These are phyloP conservation scores for Cerastis leucographa DNA, from an alignment of 2,888 invertebrate species.

Conservation along the genomic window DNA sequence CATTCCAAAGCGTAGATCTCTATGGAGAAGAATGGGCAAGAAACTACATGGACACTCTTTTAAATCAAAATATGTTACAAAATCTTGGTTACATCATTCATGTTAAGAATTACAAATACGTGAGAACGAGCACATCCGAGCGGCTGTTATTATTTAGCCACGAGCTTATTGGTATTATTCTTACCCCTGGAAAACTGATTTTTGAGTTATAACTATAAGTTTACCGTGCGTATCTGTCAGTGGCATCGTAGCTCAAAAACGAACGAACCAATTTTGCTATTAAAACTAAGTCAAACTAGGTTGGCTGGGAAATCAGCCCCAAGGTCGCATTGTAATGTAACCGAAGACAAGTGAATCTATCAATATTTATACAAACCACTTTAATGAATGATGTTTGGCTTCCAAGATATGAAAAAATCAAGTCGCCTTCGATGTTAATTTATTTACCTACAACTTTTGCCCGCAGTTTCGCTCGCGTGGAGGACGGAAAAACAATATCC, in stretches of 20 bases:
- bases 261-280: background rate
- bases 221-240: background rate
- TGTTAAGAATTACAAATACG: too few relatives aligned
- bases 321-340: background rate
- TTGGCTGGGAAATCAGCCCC: background rate
- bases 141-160: too few relatives aligned
- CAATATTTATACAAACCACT: constrained; percentile 22
- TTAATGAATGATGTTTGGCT: constrained; percentile 8
- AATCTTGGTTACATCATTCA: too few relatives aligned
- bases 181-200: background rate
- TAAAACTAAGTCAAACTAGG: too few relatives aligned
- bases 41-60: too few relatives aligned
- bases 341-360: background rate
- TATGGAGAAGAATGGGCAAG: too few relatives aligned
- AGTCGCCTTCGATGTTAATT: background rate
- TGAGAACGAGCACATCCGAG: too few relatives aligned
- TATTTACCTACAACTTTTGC: background rate
- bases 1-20: too few relatives aligned
- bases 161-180: too few relatives aligned
- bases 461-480: background rate
- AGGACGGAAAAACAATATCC: background rate
- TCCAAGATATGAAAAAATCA: background rate
- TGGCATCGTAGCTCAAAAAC: background rate
- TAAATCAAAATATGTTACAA: too few relatives aligned
- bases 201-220: background rate